Base-by-base conservation (phyloP, 2,113 vertebrate genomes). In the Esox niger region DNA sequence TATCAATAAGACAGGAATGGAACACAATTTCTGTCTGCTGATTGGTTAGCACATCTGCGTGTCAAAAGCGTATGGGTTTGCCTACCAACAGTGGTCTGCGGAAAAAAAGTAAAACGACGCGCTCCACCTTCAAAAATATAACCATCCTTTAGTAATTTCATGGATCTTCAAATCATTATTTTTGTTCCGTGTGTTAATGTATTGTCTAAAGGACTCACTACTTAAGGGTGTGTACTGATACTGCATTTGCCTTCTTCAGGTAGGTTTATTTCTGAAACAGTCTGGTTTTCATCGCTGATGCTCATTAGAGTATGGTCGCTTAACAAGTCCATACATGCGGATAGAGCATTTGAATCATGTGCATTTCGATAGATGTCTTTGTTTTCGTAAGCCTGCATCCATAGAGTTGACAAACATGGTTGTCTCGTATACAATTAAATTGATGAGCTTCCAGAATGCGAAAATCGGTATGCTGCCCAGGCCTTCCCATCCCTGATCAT, bases 1-100 rank as follows among this genome's bases (percentile, higher is more conserved):
- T 2, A 6, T 4, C 0, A 20, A 3, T 23, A 49, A 2, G 15
- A 6, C 25, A 0, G 33, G 13, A 46, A 61, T 31, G 4, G 4
- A 25, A 25, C 23, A 4, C 30, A 35, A 6, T 0, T 47, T 13
- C 10, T 9, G 31, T 27, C n/a, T 5, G n/a, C 38, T 68, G 80
- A 91, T 91, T 91, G 89, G 90, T 54, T 68, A 21, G 17, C 23
- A 1, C 1, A 1, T 0, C 60, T 26, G 82, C 31, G 46, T 1
- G 46, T 88, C 81, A 75, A 6, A 25, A 0, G 25, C 8, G 30
- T n/a, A 30, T 23, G 32, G 17, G 13, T 80, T 27, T 63, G 70
- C 69, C 74, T 71, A 70, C 74, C 57, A 79, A 58, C 76, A 68
- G 38, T 15, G 38, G 13, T 15, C 5, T 43, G 38, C 17, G 13